phyloP scores from a whole-genome alignment of 92 coral and sea anemone species.

The Nematostella vectensis region DNA sequence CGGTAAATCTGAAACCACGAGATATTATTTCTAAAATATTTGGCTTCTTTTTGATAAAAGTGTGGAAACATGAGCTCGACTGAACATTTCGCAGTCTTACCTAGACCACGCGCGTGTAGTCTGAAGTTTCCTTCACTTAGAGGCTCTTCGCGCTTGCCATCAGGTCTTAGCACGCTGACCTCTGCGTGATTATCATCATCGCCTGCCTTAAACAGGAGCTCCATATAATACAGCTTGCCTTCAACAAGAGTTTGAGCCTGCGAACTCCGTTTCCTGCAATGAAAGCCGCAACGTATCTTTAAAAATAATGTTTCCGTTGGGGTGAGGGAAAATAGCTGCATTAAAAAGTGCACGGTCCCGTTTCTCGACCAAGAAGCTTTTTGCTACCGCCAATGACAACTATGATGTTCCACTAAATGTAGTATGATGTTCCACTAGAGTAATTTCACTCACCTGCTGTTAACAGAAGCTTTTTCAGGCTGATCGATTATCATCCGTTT shows the following conservation, averaged over 20 bases:
- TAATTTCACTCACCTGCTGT: too few relatives aligned
- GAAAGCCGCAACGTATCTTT: too few relatives aligned
- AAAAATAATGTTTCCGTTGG: too few relatives aligned
- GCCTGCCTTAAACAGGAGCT: conserved; percentile 30
- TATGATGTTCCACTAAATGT: too few relatives aligned
- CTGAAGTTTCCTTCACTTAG: conserved; percentile 11
- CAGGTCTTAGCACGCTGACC: conserved; percentile 19
- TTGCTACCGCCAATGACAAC: too few relatives aligned
- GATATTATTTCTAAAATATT: too few relatives aligned
- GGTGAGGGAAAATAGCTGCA: too few relatives aligned
- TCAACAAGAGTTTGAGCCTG: conserved; percentile 18
- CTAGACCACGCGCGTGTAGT: conserved; percentile 8
- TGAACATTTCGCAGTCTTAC: conserved; percentile 3
- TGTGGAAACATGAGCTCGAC: not conserved
- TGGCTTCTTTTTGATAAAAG: too few relatives aligned
- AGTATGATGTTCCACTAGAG: too few relatives aligned
- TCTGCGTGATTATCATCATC: not conserved
- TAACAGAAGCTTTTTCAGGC: too few relatives aligned
- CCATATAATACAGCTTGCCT: conserved; percentile 43
- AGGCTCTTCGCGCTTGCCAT: conserved; percentile 9
- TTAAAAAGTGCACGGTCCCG: too few relatives aligned
- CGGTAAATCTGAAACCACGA: conserved; percentile 24
- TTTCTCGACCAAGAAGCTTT: too few relatives aligned
- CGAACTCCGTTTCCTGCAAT: conserved; percentile 8
- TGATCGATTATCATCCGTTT: conserved; percentile 28